A percentile compares a stretch with the other conserved stretches of the same genome.
Evolutionary conservation across 2,113 vertebrate genomes (phyloP).

Genomic region (Tragelaphus buxtoni): DNA sequence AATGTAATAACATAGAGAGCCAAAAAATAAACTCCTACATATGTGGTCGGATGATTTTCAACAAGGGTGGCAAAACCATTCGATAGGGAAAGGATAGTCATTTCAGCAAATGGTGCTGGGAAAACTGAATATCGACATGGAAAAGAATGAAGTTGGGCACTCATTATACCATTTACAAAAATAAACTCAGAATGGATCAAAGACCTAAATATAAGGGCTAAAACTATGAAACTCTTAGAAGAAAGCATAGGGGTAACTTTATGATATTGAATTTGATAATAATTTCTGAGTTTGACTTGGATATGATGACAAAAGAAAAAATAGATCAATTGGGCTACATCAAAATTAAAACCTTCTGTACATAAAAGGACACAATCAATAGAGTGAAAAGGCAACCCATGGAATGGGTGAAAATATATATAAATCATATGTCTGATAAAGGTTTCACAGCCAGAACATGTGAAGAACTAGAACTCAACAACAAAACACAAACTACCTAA

Average conservation of each 20-base stretch:
- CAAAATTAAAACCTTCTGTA: not conserved
- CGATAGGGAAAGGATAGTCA: not conserved
- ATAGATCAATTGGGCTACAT: not conserved
- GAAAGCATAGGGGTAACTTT: not conserved
- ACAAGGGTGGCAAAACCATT: not conserved
- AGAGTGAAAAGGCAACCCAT: not conserved
- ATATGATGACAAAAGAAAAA: not conserved
- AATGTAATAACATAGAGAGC: not conserved
- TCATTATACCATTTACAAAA: not conserved
- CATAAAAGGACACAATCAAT: not conserved
- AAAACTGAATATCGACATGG: not conserved
- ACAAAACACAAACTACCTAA: not conserved
- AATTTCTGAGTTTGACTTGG: not conserved
- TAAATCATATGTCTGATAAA: not conserved
- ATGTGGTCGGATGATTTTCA: not conserved
- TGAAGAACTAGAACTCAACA: not conserved
- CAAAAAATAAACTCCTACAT: not conserved
- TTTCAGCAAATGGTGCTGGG: not conserved
- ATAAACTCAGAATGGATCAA: not conserved
- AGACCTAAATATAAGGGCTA: not conserved
- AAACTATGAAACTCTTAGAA: not conserved
- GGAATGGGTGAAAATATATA: not conserved
- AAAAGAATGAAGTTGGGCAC: not conserved
- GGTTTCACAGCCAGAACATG: not conserved
- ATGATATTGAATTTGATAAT: not conserved